Evolutionary conservation across 2,888 invertebrate genomes (phyloP), one percentile per base, ranked within the genome.

Genomic region (Pachymerium ferrugineum): DNA sequence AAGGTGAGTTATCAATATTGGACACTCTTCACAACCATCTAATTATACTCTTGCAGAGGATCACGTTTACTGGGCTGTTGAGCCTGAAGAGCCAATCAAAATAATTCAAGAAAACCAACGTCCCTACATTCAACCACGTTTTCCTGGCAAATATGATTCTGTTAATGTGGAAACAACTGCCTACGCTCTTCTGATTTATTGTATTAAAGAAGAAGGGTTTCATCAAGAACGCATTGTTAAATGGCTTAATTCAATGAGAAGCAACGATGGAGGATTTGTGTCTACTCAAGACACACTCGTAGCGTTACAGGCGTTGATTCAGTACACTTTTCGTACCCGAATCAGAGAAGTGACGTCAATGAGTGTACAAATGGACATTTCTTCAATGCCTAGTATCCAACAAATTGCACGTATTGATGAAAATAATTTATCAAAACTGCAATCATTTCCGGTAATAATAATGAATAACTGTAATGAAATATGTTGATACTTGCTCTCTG

Each of bases 161-260:
- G 81, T 84, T 42, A 85, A 85, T 0, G 84, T 86, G 0, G 85
- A 86, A 78, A 82, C 86, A 0, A 86, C 86, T 0, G 81, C 85
- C 0, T 86, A 86, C 78, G 86, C 85, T 3, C 80, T 87, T 12
- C 79, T 87, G 77, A 82, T 84, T 0, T 84, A 85, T 77, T 78
- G 83, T 16, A 79, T 80, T 0, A 77, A 82, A 28, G 83, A 83
- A 70, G 83, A 83, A 3, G 77, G 84, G 19, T 77, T 80, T 12
- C 42, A 8, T 42, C 80, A 82, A 33, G 84, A 84, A 73, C 79
- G 80, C 72, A 82, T 83, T 42, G 83, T 84, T 5, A 78, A 80
- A 28, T 84, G 84, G 83, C 78, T 85, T 6, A 83, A 83, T 75
- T 81, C 81, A 1, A 82, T 84, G 81, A 77, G 83, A 72, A 80